Evolutionary conservation across 1,140 invertebrate genomes (phyloP), one percentile per base, ranked within the genome.

Genomic region (Drosophila rhopaloa): DNA sequence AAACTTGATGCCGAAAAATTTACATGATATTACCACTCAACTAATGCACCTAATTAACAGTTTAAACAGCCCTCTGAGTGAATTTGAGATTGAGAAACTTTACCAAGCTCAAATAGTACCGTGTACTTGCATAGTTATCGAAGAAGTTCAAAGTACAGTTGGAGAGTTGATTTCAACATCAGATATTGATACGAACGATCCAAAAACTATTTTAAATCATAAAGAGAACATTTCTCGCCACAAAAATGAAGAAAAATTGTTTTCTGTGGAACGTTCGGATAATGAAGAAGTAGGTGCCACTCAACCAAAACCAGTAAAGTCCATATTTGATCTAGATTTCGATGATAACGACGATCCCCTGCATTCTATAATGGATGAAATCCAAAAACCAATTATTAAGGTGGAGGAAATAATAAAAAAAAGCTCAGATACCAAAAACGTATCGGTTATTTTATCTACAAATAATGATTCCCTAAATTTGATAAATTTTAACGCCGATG

Each of bases 251-350:
- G 55, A 78, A 9, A 38, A 61, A 5, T 6, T 8, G 2, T 2
- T 5, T 5, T 47, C 27, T 5, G 27, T 43, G 1, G 41, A 62
- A 14, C 29, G 48, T n/a, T 40, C 10, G 7, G 38, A 43, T 24
- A 51, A 16, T 14, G 19, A 19, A 29, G 81, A 67, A 5, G 29
- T 27, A 13, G 27, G 46, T 6, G 29, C 53, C 16, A 67, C 13
- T 43, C 41, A 60, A 8, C 27, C 41, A 38, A 92, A 90, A 56
- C 82, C 85, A 1, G 62, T 75, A 0, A 90, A 91, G 65, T 86
- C 82, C 3, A 91, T 92, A 43, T 82, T 85, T 74, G 85, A 90
- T 63, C 76, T 93, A 44, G 83, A 81, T 63, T 91, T 85, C 54
- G 90, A 91, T 70, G 79, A 92, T 38, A 75, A 90, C 35, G 76